Evolutionary conservation across 2,888 invertebrate species (phyloP).

Genomic region (Smittia aterrima): DNA sequence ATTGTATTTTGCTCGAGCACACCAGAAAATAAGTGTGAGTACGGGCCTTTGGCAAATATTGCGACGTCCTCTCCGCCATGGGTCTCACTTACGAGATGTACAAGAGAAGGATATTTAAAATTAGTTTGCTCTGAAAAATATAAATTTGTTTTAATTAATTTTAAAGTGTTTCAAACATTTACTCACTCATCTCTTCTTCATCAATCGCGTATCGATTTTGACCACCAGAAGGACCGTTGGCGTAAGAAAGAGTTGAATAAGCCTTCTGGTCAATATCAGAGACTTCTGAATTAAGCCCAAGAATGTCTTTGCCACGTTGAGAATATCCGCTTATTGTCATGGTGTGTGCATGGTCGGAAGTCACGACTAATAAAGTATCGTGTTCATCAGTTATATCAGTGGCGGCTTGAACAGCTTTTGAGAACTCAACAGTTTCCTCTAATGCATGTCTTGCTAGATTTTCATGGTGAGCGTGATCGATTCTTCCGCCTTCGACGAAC

Average conservation of each 20-base stretch:
- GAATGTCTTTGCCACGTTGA: slow-evolving; percentile 54
- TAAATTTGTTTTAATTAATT: background rate
- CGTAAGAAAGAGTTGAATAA: slow-evolving; percentile 69
- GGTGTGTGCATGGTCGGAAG: slow-evolving; percentile 70
- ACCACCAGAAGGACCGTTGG: slow-evolving; percentile 65
- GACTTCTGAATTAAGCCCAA: slow-evolving; percentile 51
- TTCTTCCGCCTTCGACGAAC: slow-evolving; percentile 66
- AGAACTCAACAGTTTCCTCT: slow-evolving; percentile 74
- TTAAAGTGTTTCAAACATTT: background rate
- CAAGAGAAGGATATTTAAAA: slow-evolving; percentile 59
- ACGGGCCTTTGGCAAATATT: slow-evolving; percentile 73
- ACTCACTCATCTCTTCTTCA: slow-evolving; percentile 43
- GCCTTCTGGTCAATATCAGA: slow-evolving; percentile 56
- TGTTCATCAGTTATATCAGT: slow-evolving; percentile 57
- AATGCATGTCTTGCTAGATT: slow-evolving; percentile 66
- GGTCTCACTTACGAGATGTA: slow-evolving; percentile 62
- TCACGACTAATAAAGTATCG: slow-evolving; percentile 73
- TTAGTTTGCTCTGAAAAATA: slow-evolving; percentile 42
- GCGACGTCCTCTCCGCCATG: slow-evolving; percentile 80
- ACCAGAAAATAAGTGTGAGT: slow-evolving; percentile 77
- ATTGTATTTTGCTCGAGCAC: slow-evolving; percentile 76
- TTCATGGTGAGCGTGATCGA: slow-evolving; percentile 76
- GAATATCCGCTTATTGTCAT: slow-evolving; percentile 63
- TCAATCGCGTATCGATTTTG: slow-evolving; percentile 42
- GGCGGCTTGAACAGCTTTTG: slow-evolving; percentile 63